A percentile compares a stretch with the other conserved stretches of the same genome.
Conservation (phyloP, 1,140 invertebrate species). For the Microvelia longipes region DNA sequence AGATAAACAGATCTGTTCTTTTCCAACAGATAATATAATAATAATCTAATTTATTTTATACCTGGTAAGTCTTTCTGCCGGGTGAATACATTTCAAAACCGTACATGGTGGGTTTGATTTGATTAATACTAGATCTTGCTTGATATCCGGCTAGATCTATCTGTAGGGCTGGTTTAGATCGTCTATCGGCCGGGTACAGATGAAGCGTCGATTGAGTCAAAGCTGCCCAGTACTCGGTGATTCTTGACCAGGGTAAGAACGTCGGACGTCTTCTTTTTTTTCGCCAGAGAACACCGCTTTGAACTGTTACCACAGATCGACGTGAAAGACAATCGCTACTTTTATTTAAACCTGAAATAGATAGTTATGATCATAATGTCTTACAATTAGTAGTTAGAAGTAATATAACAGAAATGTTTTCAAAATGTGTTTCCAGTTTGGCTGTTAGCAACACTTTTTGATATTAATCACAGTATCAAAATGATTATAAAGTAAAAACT, state of each 20-base stretch:
- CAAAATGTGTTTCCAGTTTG: too few relatives aligned
- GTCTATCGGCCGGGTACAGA: neutral
- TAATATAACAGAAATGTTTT: too few relatives aligned
- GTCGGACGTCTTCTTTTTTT: neutral
- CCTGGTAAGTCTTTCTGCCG: neutral
- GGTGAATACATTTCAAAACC: neutral
- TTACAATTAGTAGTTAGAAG: too few relatives aligned
- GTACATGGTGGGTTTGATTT: neutral
- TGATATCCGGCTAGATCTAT: neutral
- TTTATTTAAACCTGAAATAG: too few relatives aligned
- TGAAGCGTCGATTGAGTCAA: neutral
- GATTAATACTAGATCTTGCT: neutral
- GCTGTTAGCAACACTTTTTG: too few relatives aligned
- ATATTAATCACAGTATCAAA: too few relatives aligned
- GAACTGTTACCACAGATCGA: too few relatives aligned
- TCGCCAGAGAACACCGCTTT: neutral
- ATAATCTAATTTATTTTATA: neutral
- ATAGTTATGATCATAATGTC: too few relatives aligned
- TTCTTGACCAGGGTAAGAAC: neutral
- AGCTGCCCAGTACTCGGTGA: neutral
- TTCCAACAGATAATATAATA: too few relatives aligned
- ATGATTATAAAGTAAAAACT: too few relatives aligned
- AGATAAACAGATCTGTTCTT: too few relatives aligned
- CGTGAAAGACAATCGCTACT: too few relatives aligned
- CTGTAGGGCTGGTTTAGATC: neutral